Evolutionary conservation across 64 coral and sea anemone species (phyloP), one percentile per base, ranked within the genome.

Genomic region (Acropora yongei): DNA sequence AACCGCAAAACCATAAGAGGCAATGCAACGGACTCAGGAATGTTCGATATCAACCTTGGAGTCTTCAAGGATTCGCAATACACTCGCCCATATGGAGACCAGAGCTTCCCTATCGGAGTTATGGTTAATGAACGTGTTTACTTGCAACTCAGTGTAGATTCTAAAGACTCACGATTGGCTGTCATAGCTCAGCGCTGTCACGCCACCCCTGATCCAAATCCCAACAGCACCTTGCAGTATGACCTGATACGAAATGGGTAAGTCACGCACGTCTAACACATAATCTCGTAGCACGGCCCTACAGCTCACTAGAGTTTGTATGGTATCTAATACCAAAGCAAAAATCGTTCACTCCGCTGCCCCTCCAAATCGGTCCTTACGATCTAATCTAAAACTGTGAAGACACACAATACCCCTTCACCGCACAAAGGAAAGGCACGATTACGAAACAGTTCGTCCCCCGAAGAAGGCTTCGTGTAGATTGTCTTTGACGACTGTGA

Each of bases 71-170:
- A 96, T 72, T 4, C 18, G 0, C 67, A 43, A 46, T 96, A 96
- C 71, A 49, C 68, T 13, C 57, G 55, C n/a, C 95, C 91, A 20
- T 96, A 96, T 76, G 72, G 80, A 14, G 95, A 96, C 42, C 91
- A 96, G 68, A 93, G 93, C 49, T 96, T 96, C 58, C 95, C 95
- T 12, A 94, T 96, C 1, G 87, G 91, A 1, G 95, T 96, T 2
- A 57, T 50, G 57, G 95, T 96, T 8, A 94, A 93, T 63, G 6
- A 90, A n/a, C 58, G 95, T 20, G 53, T 96, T 39, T 96, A 68
- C 68, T 55, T 96, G 8, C 87, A 96, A 47, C 68, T 96, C 3
- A 90, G 89, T 13, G 92, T 96, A 1, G 73, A 91, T 3, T 94
- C 95, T 14, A 84, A 80, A 50, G 95, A 94, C 46, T 86, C 86